Conservation (phyloP, 2,888 invertebrate genomes). For the Tortricodes alternella region DNA sequence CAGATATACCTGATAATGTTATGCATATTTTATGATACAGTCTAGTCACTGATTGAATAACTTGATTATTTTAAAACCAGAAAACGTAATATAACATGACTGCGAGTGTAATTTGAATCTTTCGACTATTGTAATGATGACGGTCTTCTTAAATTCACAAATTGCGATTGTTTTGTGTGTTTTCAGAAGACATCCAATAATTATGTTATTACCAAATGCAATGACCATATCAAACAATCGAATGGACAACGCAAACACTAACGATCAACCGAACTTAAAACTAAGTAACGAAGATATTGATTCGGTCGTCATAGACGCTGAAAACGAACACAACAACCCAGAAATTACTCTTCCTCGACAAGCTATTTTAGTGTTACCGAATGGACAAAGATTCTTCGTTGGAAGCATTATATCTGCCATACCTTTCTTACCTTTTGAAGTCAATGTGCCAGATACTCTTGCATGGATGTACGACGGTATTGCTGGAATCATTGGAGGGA, state of each 20-base stretch:
- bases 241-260: neutral
- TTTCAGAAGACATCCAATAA: slow-evolving; percentile 40
- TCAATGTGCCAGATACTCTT: slow-evolving; percentile 84
- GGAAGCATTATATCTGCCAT: slow-evolving; percentile 78
- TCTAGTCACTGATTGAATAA: no score
- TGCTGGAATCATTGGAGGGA: slow-evolving; percentile 54
- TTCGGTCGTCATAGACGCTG: slow-evolving; percentile 59
- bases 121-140: no score
- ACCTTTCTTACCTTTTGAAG: slow-evolving; percentile 83
- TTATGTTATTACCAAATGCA: slow-evolving; percentile 9
- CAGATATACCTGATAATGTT: no score
- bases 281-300: slow-evolving; percentile 47
- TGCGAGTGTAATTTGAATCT: neutral
- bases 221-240: slow-evolving; percentile 1
- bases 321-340: slow-evolving; percentile 34
- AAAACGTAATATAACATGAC: no score
- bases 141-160: no score
- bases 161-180: no score
- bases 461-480: slow-evolving; percentile 64
- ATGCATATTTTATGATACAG: no score
- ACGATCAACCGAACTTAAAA: slow-evolving; percentile 4
- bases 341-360: slow-evolving; percentile 34
- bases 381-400: slow-evolving; percentile 53
- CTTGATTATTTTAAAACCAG: no score
- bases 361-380: slow-evolving; percentile 48